Conservation (phyloP, 1,140 invertebrate genomes). For the Zaprionus capensis region DNA sequence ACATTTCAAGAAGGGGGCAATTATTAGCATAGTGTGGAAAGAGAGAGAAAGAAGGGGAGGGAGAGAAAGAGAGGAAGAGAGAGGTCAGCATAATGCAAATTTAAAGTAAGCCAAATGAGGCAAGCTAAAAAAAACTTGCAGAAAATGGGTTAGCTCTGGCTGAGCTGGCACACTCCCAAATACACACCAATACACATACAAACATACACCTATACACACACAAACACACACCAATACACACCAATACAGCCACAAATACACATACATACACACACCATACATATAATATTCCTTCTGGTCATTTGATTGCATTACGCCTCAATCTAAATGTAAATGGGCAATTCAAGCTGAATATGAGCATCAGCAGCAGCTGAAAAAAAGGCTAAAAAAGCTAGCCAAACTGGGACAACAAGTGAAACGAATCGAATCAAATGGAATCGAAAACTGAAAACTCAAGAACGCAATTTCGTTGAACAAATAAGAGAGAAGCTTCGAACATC, state of each 20-base stretch:
- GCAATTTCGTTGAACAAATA: constrained; percentile 38
- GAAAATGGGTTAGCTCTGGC: not conserved
- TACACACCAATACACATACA: not conserved
- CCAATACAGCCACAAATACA: not conserved
- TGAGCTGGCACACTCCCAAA: not conserved
- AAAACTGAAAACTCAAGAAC: constrained; percentile 11
- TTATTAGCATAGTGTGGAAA: constrained; percentile 48
- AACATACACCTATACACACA: not conserved
- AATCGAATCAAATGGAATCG: constrained; percentile 4
- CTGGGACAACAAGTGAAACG: constrained; percentile 39
- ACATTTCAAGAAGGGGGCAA: constrained; percentile 62
- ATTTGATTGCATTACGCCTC: constrained; percentile 55
- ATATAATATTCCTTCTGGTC: constrained; percentile 41
- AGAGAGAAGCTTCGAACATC: not conserved
- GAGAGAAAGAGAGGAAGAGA: not conserved
- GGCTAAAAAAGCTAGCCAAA: constrained; percentile 28
- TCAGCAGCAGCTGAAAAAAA: not conserved
- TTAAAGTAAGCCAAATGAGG: constrained; percentile 38
- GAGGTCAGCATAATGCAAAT: constrained; percentile 35
- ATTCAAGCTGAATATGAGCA: constrained; percentile 53
- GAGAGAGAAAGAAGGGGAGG: not conserved
- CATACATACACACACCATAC: not conserved
- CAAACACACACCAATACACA: not conserved
- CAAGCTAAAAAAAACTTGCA: constrained; percentile 16
- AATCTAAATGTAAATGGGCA: constrained; percentile 80